Conservation (phyloP, 2,797 vertebrate genomes). For the Gastrophryne carolinensis region DNA sequence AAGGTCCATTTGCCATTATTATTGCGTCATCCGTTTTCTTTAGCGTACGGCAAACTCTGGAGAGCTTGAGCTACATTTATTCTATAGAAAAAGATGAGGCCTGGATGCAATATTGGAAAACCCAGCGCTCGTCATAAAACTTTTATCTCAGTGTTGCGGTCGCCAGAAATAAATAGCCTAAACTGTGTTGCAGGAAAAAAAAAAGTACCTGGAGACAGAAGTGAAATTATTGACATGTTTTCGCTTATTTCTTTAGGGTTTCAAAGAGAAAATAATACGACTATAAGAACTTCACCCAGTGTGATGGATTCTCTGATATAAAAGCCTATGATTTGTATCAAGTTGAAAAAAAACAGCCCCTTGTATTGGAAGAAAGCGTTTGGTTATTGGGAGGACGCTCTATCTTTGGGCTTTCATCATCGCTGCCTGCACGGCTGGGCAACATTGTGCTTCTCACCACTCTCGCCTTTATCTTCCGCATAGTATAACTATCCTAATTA, state of each 20-base stretch:
- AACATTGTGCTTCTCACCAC: background rate
- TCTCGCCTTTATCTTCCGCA: conserved; percentile 34
- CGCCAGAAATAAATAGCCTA: conserved; percentile 33
- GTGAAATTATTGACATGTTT: conserved; percentile 43
- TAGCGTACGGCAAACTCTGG: background rate
- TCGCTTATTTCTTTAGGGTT: conserved; percentile 48
- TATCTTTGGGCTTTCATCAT: conserved; percentile 36
- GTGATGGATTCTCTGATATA: conserved; percentile 43
- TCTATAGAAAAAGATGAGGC: background rate
- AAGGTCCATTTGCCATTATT: conserved; percentile 8
- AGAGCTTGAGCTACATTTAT: conserved; percentile 1
- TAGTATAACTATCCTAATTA: conserved; percentile 32
- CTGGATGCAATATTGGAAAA: conserved; percentile 9
- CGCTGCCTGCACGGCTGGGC: conserved; percentile 3
- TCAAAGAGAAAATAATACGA: conserved; percentile 41
- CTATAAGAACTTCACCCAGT: conserved; percentile 30
- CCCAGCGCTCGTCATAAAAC: conserved; percentile 25
- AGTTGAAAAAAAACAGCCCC: background rate
- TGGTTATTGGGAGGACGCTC: conserved; percentile 20
- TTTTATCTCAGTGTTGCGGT: conserved; percentile 30
- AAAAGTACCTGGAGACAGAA: conserved; percentile 30
- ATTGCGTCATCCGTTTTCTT: background rate
- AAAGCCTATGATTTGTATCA: conserved; percentile 42
- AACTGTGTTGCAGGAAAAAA: background rate
- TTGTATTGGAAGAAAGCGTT: background rate